Conservation (phyloP, 1,140 invertebrate species). For the Drosophila sproati region DNA sequence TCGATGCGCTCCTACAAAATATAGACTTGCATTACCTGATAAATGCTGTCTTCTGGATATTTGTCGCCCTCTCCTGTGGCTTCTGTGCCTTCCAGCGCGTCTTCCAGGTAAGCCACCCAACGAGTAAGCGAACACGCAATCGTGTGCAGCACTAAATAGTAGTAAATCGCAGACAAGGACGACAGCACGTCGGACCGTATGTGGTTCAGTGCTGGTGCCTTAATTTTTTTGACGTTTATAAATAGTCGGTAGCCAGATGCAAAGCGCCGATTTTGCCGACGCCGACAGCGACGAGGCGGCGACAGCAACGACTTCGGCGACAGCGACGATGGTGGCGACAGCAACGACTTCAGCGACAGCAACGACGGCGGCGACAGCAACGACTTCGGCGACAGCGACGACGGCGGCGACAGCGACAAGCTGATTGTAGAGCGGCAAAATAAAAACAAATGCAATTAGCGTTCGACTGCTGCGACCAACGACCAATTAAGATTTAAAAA, state of each 20-base stretch:
- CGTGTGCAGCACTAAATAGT: too few relatives aligned
- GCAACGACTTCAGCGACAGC: background rate
- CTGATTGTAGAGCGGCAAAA: background rate
- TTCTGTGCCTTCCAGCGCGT: conserved; percentile 74
- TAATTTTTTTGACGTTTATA: conserved; percentile 60
- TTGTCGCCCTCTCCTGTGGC: conserved; percentile 67
- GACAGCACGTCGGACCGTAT: conserved; percentile 21
- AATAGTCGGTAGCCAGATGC: conserved; percentile 62
- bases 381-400: background rate
- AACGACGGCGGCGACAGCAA: conserved; percentile 1
- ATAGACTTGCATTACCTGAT: conserved; percentile 80
- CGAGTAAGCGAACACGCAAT: background rate
- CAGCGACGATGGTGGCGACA: background rate
- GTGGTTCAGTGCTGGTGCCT: conserved; percentile 48
- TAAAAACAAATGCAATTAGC: conserved; percentile 4
- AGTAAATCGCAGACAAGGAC: background rate
- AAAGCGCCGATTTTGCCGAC: conserved; percentile 16
- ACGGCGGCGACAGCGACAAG: conserved; percentile 3
- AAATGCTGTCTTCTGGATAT: conserved; percentile 82
- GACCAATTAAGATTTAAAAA: conserved; percentile 22
- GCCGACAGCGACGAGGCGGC: background rate
- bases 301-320: background rate
- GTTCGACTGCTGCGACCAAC: conserved; percentile 6
- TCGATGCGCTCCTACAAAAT: conserved; percentile 74
- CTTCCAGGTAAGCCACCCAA: conserved; percentile 65